These are phyloP conservation scores for Prinia subflava DNA, from an alignment of 2,113 vertebrate species.

Conservation along the genomic window DNA sequence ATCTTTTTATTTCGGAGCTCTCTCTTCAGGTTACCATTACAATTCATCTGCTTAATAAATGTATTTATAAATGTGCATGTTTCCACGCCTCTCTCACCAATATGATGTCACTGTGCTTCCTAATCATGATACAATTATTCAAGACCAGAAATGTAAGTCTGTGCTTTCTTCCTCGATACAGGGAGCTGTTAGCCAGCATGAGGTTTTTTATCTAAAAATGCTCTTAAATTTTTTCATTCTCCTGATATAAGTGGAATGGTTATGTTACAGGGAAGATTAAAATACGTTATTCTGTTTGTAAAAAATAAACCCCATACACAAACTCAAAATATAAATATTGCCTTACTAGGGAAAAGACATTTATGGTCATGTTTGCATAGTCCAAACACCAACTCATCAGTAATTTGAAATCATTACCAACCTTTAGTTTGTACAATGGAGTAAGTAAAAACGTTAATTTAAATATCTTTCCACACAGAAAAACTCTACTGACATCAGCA, in stretches of 20 bases:
- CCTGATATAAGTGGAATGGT: neutral
- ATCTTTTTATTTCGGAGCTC: neutral
- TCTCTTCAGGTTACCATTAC: neutral
- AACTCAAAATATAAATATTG: slow-evolving; percentile 22
- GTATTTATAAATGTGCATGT: neutral
- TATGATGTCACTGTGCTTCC: neutral
- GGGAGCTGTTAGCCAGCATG: neutral
- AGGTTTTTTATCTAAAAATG: neutral
- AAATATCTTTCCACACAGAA: slow-evolving; percentile 78
- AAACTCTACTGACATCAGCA: slow-evolving; percentile 89
- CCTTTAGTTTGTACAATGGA: slow-evolving; percentile 69
- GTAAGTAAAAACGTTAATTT: slow-evolving; percentile 71
- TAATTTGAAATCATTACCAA: slow-evolving; percentile 68
- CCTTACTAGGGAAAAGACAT: slow-evolving; percentile 44
- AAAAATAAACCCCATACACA: neutral
- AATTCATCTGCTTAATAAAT: slow-evolving; percentile 25
- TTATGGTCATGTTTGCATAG: slow-evolving; percentile 38
- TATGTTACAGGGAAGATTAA: neutral
- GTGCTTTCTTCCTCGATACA: neutral
- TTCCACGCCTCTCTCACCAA: slow-evolving; percentile 4
- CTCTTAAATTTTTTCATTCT: neutral
- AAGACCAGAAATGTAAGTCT: neutral
- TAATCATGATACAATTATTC: neutral
- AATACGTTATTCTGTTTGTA: neutral
- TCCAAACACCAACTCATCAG: slow-evolving; percentile 52